Base-by-base conservation (phyloP, 2,113 vertebrate species). In the Xiphias gladius region DNA sequence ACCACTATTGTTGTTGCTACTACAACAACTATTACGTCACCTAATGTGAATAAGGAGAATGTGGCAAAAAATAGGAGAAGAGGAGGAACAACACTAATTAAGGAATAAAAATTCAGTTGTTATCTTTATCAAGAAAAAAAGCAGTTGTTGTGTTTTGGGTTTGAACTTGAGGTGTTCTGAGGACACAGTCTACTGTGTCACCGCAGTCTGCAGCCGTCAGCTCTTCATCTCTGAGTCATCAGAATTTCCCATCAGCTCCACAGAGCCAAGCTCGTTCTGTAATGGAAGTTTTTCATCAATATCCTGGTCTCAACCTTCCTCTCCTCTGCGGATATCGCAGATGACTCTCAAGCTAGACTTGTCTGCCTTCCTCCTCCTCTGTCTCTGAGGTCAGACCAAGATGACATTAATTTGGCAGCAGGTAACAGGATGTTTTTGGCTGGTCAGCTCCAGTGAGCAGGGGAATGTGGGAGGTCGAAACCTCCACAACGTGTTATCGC, bases 151-250 rank as follows among this genome's bases (percentile, higher is more conserved):
- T 30, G 37, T n/a, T 13, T 5, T 24, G 20, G 6, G 4, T 28
- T 17, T 6, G 32, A 16, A 22, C 11, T 5, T 17, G 73, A 22
- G 24, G 58, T 19, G 78, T 6, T 50, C 19, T 22, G 50, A 69
- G 54, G 65, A 61, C 28, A 20, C 7, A 19, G 14, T 66, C 37
- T 68, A 72, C 74, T 8, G 52, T 22, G 59, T 80, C 76, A 28
- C 17, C 50, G 19, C 54, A 5, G 20, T 5, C 73, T 41, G 66
- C 67, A 46, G 48, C 46, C 9, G 26, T 37, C 78, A 57, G 41
- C 43, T 63, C 61, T 30, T 35, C 73, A 28, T 24, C 2, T 52
- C 77, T 82, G 84, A 86, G 50, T 83, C 75, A 86, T 70, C 76
- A 57, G 1, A 28, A 20, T 63, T 74, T 74, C 57, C 64, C 48